These are phyloP conservation scores for Cyclopterus lumpus DNA, from an alignment of 2,797 vertebrate species.

Conservation along the genomic window DNA sequence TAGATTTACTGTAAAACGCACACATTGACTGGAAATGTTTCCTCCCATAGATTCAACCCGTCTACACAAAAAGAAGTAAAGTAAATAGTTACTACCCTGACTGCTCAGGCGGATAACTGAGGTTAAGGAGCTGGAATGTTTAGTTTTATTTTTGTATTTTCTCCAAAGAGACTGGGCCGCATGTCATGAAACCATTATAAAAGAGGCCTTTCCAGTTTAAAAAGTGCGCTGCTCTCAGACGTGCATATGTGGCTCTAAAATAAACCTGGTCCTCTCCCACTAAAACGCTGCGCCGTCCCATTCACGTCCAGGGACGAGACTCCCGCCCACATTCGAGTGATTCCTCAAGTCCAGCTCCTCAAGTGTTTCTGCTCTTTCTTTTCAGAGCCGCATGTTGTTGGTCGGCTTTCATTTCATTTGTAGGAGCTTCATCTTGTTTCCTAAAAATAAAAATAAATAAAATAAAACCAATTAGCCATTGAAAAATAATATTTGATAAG, in stretches of 20 bases:
- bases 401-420: slow-evolving; percentile 80
- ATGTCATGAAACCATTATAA: slow-evolving; percentile 13
- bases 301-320: slow-evolving; percentile 10
- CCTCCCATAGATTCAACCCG: background rate
- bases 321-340: slow-evolving; percentile 6
- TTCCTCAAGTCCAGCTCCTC: slow-evolving; percentile 47
- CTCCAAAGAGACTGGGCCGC: slow-evolving; percentile 3
- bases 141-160: slow-evolving; percentile 15
- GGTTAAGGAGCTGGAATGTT: slow-evolving; percentile 39
- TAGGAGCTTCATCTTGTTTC: slow-evolving; percentile 87
- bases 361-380: slow-evolving; percentile 18
- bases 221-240: slow-evolving; percentile 36
- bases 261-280: slow-evolving; percentile 2
- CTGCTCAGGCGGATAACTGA: slow-evolving; percentile 30
- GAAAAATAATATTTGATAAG: background rate
- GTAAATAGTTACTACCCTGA: slow-evolving; percentile 10
- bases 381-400: background rate
- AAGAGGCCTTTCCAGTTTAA: slow-evolving; percentile 48
- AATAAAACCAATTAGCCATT: slow-evolving; percentile 26
- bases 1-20: slow-evolving; percentile 25
- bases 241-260: background rate
- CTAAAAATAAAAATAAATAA: slow-evolving; percentile 56
- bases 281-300: background rate
- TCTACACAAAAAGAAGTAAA: slow-evolving; percentile 1
- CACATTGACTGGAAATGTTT: background rate